Evolutionary conservation across 1,140 invertebrate species (phyloP).

Genomic region (Chlorops oryzae): DNA sequence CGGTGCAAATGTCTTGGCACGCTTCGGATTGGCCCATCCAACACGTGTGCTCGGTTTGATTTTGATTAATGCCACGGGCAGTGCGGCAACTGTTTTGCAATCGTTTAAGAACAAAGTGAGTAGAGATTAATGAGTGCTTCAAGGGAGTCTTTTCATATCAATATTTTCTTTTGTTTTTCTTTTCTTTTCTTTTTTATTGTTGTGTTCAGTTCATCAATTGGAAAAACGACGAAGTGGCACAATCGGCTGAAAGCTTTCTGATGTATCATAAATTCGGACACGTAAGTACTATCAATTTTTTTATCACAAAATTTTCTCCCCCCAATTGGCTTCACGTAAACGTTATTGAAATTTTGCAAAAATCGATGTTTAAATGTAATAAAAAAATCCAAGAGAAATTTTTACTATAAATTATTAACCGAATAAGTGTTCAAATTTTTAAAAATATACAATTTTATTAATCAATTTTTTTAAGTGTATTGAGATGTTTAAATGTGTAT

Average conservation of each 20-base stretch:
- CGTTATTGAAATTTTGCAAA: neutral
- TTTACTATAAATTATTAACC: too few relatives aligned
- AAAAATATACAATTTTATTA: too few relatives aligned
- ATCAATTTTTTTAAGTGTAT: too few relatives aligned
- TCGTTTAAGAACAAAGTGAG: conserved; percentile 76
- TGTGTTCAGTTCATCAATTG: conserved; percentile 72
- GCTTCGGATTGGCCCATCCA: conserved; percentile 76
- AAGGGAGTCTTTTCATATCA: neutral
- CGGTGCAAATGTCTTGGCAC: conserved; percentile 79
- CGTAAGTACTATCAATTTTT: conserved; percentile 61
- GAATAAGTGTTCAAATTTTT: too few relatives aligned
- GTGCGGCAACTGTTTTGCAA: conserved; percentile 79
- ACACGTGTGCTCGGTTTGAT: conserved; percentile 69
- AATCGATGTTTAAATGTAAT: too few relatives aligned
- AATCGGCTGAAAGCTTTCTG: conserved; percentile 75
- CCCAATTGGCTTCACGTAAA: neutral
- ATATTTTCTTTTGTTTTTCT: conserved; percentile 3
- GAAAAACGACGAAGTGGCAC: conserved; percentile 64
- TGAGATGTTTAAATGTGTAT: too few relatives aligned
- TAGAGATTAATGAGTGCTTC: neutral
- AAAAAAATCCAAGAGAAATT: too few relatives aligned
- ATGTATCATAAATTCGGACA: conserved; percentile 87
- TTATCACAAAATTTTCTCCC: neutral
- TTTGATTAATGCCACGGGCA: conserved; percentile 82
- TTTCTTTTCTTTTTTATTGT: conserved; percentile 16